phyloP scores from a whole-genome alignment of 2,888 invertebrate genomes.

The Crematogaster levior region DNA sequence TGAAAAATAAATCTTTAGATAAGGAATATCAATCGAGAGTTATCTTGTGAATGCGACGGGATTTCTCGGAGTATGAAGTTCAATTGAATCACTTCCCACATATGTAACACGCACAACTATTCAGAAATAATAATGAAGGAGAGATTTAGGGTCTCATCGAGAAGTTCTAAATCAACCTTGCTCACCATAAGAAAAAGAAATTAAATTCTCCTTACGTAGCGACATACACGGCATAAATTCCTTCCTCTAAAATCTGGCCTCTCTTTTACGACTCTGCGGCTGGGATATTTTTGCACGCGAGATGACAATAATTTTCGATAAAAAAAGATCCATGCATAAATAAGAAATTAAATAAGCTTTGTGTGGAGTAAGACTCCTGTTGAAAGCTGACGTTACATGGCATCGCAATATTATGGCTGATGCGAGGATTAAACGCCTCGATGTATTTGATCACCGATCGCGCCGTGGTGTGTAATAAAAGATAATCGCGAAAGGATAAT shows the following conservation, averaged over 20 bases:
- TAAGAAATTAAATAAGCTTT: not conserved
- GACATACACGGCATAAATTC: not conserved
- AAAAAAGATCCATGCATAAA: conserved; percentile 1
- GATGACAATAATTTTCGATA: not conserved
- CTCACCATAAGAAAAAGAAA: conserved; percentile 16
- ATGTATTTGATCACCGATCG: not conserved
- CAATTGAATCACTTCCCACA: not conserved
- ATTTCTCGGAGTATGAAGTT: conserved; percentile 23
- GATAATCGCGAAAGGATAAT: conserved; percentile 1
- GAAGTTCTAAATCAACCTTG: not conserved
- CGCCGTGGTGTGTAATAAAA: not conserved
- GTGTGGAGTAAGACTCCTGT: not conserved
- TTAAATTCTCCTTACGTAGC: not conserved
- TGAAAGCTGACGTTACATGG: not conserved
- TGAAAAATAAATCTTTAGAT: not conserved
- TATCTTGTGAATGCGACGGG: not conserved
- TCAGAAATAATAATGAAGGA: not conserved
- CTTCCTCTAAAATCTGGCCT: conserved; percentile 13
- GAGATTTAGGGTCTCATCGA: not conserved
- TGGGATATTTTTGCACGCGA: not conserved
- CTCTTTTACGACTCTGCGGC: too few relatives aligned
- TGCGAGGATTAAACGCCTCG: not conserved
- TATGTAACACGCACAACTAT: not conserved
- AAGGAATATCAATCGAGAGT: not conserved
- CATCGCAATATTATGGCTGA: not conserved